These are phyloP conservation scores for Disparrhopalites patrizii DNA, from an alignment of 2,888 invertebrate genomes.

Conservation along the genomic window DNA sequence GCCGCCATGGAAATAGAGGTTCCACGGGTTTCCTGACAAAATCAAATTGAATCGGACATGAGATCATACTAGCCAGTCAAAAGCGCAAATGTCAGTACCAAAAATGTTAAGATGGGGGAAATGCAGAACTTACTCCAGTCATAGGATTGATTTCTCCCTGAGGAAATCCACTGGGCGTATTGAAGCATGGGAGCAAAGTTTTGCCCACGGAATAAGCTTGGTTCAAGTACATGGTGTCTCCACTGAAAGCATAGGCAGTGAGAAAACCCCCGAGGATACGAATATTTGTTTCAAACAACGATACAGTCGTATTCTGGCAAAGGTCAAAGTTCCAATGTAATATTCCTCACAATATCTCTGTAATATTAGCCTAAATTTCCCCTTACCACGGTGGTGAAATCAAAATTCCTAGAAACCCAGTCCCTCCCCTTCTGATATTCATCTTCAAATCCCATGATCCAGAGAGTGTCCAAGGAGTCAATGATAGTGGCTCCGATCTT, in stretches of 20 bases:
- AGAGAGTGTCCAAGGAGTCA: conserved; percentile 93
- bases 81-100: too few relatives aligned
- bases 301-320: conserved; percentile 56
- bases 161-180: conserved; percentile 92
- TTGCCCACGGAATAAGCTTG: conserved; percentile 90
- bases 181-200: conserved; percentile 90
- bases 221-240: conserved; percentile 84
- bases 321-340: neutral
- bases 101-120: neutral
- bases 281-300: conserved; percentile 98
- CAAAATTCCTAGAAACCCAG: conserved; percentile 83
- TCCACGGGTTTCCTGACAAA: neutral
- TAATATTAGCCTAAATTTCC: neutral
- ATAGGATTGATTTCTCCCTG: conserved; percentile 68
- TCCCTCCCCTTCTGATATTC: conserved; percentile 90
- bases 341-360: neutral
- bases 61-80: neutral
- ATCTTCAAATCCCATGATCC: conserved; percentile 90
- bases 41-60: neutral
- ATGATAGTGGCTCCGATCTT: conserved; percentile 90
- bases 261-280: conserved; percentile 86
- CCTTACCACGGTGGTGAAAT: conserved; percentile 58
- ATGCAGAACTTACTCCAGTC: conserved; percentile 33
- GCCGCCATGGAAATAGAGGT: conserved; percentile 64
- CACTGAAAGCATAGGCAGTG: conserved; percentile 87